A percentile compares a stretch with the other conserved stretches of the same genome.
These are phyloP conservation scores for Drosophila rellima DNA, from an alignment of 2,888 invertebrate species.

Conservation along the genomic window DNA sequence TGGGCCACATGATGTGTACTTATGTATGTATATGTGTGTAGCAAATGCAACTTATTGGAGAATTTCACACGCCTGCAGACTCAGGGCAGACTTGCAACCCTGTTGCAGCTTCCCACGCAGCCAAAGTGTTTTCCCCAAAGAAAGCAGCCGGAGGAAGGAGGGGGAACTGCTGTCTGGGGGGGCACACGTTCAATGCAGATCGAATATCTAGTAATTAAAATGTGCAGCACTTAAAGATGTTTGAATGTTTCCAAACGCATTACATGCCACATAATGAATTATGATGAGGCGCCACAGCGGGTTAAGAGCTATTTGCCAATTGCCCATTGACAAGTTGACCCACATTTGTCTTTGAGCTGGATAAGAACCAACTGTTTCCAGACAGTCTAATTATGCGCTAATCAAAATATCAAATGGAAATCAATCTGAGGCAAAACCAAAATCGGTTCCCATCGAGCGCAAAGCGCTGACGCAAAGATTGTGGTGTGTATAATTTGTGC, in stretches of 20 bases:
- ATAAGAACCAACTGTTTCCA: slow-evolving; percentile 38
- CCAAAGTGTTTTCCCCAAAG: slow-evolving; percentile 26
- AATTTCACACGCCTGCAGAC: slow-evolving; percentile 74
- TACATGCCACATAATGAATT: slow-evolving; percentile 41
- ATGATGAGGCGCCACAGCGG: slow-evolving; percentile 26
- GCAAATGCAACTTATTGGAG: slow-evolving; percentile 73
- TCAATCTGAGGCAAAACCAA: slow-evolving; percentile 33
- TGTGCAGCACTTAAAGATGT: slow-evolving; percentile 57
- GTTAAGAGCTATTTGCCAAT: slow-evolving; percentile 23
- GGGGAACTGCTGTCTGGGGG: not conserved
- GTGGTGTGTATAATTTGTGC: slow-evolving; percentile 63
- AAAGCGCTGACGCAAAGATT: slow-evolving; percentile 49
- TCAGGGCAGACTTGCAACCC: slow-evolving; percentile 38
- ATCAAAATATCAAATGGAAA: slow-evolving; percentile 66
- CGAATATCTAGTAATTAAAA: slow-evolving; percentile 65
- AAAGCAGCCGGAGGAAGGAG: not conserved
- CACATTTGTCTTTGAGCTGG: slow-evolving; percentile 26
- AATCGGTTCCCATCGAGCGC: slow-evolving; percentile 12
- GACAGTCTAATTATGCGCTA: slow-evolving; percentile 55
- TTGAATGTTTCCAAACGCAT: slow-evolving; percentile 22
- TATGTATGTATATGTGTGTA: slow-evolving; percentile 16
- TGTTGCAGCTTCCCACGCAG: slow-evolving; percentile 70
- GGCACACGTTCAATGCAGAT: slow-evolving; percentile 48
- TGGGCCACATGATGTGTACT: not conserved
- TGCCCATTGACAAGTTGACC: slow-evolving; percentile 40